phyloP scores from a whole-genome alignment of 1,140 invertebrate genomes.

The Drosophila persimilis region DNA sequence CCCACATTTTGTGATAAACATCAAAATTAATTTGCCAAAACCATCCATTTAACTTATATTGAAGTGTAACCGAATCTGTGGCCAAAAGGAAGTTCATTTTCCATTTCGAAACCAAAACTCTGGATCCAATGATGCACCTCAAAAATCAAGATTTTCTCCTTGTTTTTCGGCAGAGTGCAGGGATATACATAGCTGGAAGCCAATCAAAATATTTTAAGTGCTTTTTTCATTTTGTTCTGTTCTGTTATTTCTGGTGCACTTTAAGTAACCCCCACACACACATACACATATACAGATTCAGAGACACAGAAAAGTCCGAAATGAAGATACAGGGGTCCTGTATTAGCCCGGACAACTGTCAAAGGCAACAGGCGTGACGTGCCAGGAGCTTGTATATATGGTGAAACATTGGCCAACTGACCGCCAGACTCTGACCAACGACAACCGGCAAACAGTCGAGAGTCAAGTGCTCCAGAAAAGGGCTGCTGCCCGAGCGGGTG shows the following conservation, averaged over 20 bases:
- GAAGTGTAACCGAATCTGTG: background rate
- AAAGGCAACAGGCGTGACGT: constrained; percentile 62
- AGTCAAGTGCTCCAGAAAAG: constrained; percentile 49
- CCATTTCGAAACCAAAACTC: constrained; percentile 4
- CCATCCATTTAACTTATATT: background rate
- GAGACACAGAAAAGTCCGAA: constrained; percentile 26
- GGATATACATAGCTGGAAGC: constrained; percentile 3
- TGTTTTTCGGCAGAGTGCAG: too few relatives aligned
- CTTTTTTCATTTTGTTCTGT: constrained; percentile 22
- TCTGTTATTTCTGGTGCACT: constrained; percentile 20
- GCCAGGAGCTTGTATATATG: constrained; percentile 18
- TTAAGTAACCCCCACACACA: constrained; percentile 25
- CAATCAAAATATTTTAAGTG: constrained; percentile 44
- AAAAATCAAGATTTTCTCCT: constrained; percentile 10
- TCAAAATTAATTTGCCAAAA: background rate
- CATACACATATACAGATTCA: background rate
- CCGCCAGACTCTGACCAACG: constrained; percentile 24
- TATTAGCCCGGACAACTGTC: constrained; percentile 61
- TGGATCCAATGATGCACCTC: constrained; percentile 6
- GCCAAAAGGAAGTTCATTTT: constrained; percentile 6
- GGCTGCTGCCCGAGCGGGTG: constrained; percentile 32
- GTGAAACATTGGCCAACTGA: constrained; percentile 40
- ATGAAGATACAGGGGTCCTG: constrained; percentile 41
- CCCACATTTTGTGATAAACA: background rate
- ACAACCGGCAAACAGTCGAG: constrained; percentile 43